Percentiles rank a stretch among this genome's conserved stretches.
Conservation (phyloP, 2,888 invertebrate genomes). For the Acanthoscelides obtectus region DNA sequence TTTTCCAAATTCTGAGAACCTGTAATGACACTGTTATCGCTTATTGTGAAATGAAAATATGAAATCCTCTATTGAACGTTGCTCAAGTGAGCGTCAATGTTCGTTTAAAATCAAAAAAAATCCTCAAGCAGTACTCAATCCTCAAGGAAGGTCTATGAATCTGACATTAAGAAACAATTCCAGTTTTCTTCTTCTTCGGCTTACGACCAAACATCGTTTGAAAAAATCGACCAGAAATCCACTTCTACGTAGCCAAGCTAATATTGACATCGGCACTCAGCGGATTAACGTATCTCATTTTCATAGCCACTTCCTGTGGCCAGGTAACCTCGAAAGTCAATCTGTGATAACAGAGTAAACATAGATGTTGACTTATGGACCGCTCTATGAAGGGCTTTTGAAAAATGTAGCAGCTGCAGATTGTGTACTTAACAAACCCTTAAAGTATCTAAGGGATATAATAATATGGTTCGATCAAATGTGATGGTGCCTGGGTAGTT, state of each 20-base stretch:
- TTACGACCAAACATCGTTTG: too few relatives aligned
- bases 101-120: too few relatives aligned
- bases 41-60: too few relatives aligned
- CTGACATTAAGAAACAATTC: too few relatives aligned
- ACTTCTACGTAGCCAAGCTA: not conserved
- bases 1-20: too few relatives aligned
- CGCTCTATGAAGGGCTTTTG: not conserved
- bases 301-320: not conserved
- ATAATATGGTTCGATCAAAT: not conserved
- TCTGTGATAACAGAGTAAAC: not conserved
- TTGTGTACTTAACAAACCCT: not conserved
- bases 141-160: too few relatives aligned
- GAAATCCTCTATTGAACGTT: too few relatives aligned
- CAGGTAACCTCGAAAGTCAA: not conserved
- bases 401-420: not conserved
- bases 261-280: not conserved
- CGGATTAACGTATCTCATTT: not conserved
- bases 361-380: not conserved
- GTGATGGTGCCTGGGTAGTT: not conserved
- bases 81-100: too few relatives aligned
- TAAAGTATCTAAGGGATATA: not conserved
- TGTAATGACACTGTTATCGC: too few relatives aligned
- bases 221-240: too few relatives aligned
- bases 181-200: too few relatives aligned
- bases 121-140: too few relatives aligned